Conservation (phyloP, 1,140 invertebrate genomes). For the Nilaparvata lugens region DNA sequence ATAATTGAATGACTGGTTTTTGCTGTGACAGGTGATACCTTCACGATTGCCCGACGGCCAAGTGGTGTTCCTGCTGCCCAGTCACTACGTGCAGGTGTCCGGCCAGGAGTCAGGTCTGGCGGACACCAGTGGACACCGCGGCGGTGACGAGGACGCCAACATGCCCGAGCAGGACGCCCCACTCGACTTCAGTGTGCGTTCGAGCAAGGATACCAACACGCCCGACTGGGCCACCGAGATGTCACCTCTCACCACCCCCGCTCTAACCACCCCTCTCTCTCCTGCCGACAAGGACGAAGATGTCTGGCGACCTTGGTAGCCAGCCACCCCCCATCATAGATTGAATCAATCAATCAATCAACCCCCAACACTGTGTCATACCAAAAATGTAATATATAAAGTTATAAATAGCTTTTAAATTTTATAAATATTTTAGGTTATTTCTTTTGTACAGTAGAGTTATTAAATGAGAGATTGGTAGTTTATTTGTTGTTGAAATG, state of each 20-base stretch:
- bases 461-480: no score
- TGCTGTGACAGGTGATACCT: constrained; percentile 43
- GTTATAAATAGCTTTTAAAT: no score
- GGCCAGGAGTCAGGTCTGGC: constrained; percentile 36
- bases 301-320: constrained; percentile 16
- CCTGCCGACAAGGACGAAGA: constrained; percentile 3
- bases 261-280: not conserved
- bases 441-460: no score
- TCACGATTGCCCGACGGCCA: constrained; percentile 44
- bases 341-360: no score
- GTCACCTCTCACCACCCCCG: not conserved
- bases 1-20: no score
- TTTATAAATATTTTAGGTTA: no score
- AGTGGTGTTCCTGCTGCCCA: constrained; percentile 45
- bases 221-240: not conserved
- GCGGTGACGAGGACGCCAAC: constrained; percentile 20
- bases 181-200: constrained; percentile 12
- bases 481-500: no score
- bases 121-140: not conserved
- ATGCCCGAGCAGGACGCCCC: constrained; percentile 23
- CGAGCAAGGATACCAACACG: not conserved
- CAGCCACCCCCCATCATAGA: no score
- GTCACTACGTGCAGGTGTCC: constrained; percentile 43
- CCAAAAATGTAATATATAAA: no score
- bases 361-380: no score